phyloP scores from a whole-genome alignment of 92 coral and sea anemone species.

The Galaxea fascicularis region DNA sequence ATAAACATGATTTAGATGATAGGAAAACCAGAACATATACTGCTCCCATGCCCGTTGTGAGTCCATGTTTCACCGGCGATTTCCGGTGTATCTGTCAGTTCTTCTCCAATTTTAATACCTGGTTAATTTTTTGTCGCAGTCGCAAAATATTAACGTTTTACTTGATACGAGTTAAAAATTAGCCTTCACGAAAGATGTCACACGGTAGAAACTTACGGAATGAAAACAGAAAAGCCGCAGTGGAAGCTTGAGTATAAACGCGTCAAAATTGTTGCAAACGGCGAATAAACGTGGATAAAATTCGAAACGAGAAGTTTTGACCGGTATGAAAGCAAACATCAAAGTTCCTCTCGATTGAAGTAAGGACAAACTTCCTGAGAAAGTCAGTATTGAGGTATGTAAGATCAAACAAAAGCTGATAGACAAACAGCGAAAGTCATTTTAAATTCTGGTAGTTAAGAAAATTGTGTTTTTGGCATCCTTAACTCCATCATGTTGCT shows the following conservation, averaged over 20 bases:
- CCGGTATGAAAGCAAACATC: background rate
- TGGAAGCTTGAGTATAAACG: background rate
- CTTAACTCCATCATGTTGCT: background rate
- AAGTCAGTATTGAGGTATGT: background rate
- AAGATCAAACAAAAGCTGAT: background rate
- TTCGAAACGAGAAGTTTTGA: background rate
- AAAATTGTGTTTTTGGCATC: background rate
- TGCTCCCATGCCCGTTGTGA: slow-evolving; percentile 57
- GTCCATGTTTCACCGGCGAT: slow-evolving; percentile 50
- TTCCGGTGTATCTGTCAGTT: background rate
- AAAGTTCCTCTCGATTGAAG: background rate
- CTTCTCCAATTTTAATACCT: too few relatives aligned
- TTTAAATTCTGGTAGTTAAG: slow-evolving; percentile 41
- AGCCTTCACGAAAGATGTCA: background rate
- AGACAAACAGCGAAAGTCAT: slow-evolving; percentile 30
- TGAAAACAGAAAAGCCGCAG: background rate
- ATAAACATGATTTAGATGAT: slow-evolving; percentile 89
- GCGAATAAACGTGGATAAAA: background rate
- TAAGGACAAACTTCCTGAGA: background rate
- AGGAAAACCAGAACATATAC: slow-evolving; percentile 89
- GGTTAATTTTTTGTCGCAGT: background rate
- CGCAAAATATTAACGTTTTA: background rate
- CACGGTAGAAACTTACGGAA: background rate
- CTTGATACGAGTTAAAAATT: slow-evolving; percentile 11
- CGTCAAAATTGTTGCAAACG: background rate